Evolutionary conservation across 1,140 invertebrate genomes (phyloP).

Genomic region (Saccostrea echinata): DNA sequence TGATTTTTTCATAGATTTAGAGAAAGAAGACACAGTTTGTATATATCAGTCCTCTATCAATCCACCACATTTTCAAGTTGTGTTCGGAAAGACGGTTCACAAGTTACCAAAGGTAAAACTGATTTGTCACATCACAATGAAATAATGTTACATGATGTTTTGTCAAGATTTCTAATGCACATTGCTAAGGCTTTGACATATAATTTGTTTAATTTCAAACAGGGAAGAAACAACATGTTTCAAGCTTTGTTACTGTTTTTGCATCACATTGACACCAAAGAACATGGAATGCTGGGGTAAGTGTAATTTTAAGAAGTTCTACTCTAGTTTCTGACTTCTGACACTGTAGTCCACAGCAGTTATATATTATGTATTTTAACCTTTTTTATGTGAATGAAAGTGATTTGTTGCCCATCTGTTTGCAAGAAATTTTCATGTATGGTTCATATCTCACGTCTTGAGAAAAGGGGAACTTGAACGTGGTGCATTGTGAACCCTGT

Average conservation of each 20-base stretch:
- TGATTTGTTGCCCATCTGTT: background rate
- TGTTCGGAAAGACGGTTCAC: conserved; percentile 84
- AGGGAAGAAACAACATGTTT: conserved; percentile 92
- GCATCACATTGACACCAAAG: conserved; percentile 87
- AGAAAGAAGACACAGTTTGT: conserved; percentile 76
- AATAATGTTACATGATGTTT: too few relatives aligned
- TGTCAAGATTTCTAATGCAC: too few relatives aligned
- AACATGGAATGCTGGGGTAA: conserved; percentile 87
- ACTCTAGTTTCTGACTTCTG: background rate
- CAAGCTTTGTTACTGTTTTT: conserved; percentile 90
- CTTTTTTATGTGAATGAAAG: background rate
- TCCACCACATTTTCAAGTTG: conserved; percentile 88
- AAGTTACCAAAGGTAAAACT: conserved; percentile 85
- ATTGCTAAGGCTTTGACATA: background rate
- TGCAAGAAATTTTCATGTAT: too few relatives aligned
- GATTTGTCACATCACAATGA: background rate
- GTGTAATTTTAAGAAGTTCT: conserved; percentile 23
- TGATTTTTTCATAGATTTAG: conserved; percentile 63
- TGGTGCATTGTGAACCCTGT: too few relatives aligned
- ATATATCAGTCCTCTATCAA: conserved; percentile 82
- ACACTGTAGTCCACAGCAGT: too few relatives aligned
- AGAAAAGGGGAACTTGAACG: too few relatives aligned
- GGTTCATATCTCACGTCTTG: background rate
- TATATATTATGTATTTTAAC: too few relatives aligned
- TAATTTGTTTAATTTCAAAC: conserved; percentile 46